phyloP scores from a whole-genome alignment of 2,797 vertebrate species.

The Epinephelus coioides region DNA sequence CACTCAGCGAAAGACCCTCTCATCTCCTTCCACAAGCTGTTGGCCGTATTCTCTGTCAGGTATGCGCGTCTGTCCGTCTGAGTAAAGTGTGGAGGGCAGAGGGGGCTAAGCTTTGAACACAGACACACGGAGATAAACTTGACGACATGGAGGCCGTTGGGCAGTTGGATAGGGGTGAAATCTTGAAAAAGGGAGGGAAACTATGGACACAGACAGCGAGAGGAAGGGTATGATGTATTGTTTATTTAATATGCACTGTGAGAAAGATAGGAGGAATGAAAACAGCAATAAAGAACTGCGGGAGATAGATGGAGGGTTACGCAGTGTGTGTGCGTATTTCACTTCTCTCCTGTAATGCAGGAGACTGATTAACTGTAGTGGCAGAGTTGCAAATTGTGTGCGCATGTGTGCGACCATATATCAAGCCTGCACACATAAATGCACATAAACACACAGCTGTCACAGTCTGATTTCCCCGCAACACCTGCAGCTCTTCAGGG shows the following conservation, averaged over 20 bases:
- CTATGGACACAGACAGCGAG: background rate
- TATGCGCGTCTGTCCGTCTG: constrained; percentile 40
- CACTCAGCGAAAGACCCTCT: constrained; percentile 56
- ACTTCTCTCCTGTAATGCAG: background rate
- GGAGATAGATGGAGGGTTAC: background rate
- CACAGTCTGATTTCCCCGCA: constrained; percentile 46
- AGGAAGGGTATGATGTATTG: constrained; percentile 8
- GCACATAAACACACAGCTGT: constrained; percentile 54
- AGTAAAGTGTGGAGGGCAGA: constrained; percentile 49
- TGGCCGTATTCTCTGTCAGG: constrained; percentile 57
- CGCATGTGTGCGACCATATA: constrained; percentile 52
- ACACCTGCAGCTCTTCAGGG: constrained; percentile 59
- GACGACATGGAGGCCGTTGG: background rate
- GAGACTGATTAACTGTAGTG: constrained; percentile 29
- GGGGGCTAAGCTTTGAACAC: constrained; percentile 32
- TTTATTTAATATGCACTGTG: constrained; percentile 11
- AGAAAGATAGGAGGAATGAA: background rate
- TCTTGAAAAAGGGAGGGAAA: constrained; percentile 6
- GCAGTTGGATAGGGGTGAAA: background rate
- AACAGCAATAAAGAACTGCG: constrained; percentile 32
- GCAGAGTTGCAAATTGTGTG: constrained; percentile 11
- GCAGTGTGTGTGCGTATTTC: background rate
- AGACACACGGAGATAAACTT: constrained; percentile 39
- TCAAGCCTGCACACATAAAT: constrained; percentile 32
- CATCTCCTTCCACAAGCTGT: constrained; percentile 58